Evolutionary conservation across 2,888 invertebrate genomes (phyloP).

Genomic region (Caradrina clavipalpis): DNA sequence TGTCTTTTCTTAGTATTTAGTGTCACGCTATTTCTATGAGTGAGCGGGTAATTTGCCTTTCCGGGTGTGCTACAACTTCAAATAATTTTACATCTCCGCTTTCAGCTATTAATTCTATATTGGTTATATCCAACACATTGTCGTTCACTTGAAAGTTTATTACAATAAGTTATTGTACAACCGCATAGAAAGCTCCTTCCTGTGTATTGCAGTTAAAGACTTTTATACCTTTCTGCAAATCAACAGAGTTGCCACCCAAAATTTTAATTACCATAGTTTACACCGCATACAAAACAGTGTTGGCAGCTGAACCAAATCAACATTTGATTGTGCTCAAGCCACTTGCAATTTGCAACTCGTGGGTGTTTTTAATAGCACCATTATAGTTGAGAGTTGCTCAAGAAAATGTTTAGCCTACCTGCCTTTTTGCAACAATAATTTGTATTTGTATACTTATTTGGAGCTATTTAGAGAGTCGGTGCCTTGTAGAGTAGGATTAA

Average conservation of each 20-base stretch:
- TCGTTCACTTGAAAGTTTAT: not conserved
- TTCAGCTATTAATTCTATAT: conserved; percentile 29
- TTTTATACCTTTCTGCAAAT: conserved; percentile 37
- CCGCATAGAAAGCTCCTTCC: not conserved
- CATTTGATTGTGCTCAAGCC: conserved; percentile 88
- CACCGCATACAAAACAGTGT: conserved; percentile 85
- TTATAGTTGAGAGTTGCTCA: conserved; percentile 86
- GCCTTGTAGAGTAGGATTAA: conserved; percentile 45
- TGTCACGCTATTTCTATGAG: conserved; percentile 44
- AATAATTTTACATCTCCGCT: conserved; percentile 31
- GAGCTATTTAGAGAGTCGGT: conserved; percentile 50
- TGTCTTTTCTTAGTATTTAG: conserved; percentile 41
- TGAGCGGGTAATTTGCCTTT: conserved; percentile 31
- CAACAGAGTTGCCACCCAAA: conserved; percentile 50
- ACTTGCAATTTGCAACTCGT: conserved; percentile 89
- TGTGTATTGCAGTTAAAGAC: conserved; percentile 7
- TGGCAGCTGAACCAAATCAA: conserved; percentile 87
- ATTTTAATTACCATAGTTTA: conserved; percentile 74
- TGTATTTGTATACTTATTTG: conserved; percentile 66
- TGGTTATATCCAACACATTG: conserved; percentile 10
- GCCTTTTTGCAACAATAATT: conserved; percentile 76
- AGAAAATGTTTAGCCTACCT: conserved; percentile 83
- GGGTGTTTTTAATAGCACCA: conserved; percentile 89
- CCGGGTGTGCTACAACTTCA: conserved; percentile 34
- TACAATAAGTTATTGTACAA: conserved; percentile 5